phyloP scores from a whole-genome alignment of 2,113 vertebrate genomes.

The Sclerurus mexicanus region DNA sequence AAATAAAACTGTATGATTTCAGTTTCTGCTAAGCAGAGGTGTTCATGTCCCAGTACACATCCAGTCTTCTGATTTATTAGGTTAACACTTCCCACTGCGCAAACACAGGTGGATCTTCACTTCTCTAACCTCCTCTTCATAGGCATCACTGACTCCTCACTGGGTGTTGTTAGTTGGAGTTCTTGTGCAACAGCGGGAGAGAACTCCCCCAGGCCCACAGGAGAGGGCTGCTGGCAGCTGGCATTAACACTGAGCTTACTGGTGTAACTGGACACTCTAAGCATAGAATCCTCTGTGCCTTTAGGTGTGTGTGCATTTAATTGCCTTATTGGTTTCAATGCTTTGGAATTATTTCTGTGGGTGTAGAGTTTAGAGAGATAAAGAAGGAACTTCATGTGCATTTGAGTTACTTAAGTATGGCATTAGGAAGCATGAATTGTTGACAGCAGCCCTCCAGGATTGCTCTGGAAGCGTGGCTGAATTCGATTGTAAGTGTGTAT shows the following conservation, averaged over 20 bases:
- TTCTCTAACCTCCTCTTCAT: not conserved
- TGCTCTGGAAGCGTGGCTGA: not conserved
- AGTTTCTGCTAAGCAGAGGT: not conserved
- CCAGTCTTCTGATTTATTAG: not conserved
- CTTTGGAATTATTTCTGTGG: not conserved
- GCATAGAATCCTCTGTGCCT: not conserved
- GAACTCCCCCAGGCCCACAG: rapidly evolving
- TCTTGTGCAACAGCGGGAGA: not conserved
- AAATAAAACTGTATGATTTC: not conserved
- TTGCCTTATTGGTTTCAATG: not conserved
- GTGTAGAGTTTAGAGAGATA: not conserved
- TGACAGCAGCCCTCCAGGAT: not conserved
- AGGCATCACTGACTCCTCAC: not conserved
- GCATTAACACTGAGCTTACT: not conserved
- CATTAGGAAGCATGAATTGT: not conserved
- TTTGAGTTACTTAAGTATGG: not conserved
- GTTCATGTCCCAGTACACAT: not conserved
- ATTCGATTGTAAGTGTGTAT: not conserved
- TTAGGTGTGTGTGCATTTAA: not conserved
- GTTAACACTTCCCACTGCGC: not conserved
- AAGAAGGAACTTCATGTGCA: not conserved
- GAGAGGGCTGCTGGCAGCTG: not conserved
- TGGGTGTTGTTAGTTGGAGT: not conserved
- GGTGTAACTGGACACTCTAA: not conserved
- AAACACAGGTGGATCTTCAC: not conserved